phyloP scores from a whole-genome alignment of 2,113 vertebrate species.

The Oncorhynchus clarkii region DNA sequence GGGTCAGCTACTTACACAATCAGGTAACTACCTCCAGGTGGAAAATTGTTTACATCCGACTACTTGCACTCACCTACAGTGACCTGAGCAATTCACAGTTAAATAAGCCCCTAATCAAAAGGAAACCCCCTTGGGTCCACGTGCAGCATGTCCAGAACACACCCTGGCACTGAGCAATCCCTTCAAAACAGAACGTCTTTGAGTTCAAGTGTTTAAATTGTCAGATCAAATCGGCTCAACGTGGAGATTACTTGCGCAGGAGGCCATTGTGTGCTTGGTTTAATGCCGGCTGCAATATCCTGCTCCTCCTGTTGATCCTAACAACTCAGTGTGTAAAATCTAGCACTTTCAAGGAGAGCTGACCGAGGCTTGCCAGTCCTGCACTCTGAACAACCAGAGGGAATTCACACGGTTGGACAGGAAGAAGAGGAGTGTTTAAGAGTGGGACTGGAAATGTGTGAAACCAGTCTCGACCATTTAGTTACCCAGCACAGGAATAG shows the following conservation, averaged over 20 bases:
- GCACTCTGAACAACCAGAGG: background rate
- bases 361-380: background rate
- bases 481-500: background rate
- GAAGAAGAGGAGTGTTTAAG: background rate
- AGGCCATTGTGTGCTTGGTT: conserved; percentile 73
- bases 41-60: conserved; percentile 81
- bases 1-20: conserved; percentile 74
- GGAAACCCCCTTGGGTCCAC: conserved; percentile 52
- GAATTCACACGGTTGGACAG: background rate
- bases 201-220: conserved; percentile 84
- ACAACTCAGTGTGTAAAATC: conserved; percentile 9
- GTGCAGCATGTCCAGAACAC: background rate
- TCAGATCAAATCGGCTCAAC: conserved; percentile 74
- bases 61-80: conserved; percentile 70
- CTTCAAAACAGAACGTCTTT: conserved; percentile 46
- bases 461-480: too few relatives aligned
- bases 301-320: conserved; percentile 72
- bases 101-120: conserved; percentile 76
- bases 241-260: conserved; percentile 74
- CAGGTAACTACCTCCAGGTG: conserved; percentile 81
- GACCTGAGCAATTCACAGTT: conserved; percentile 80
- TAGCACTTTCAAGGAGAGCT: background rate
- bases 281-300: conserved; percentile 84
- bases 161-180: background rate
- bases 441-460: background rate